A percentile compares a stretch with the other conserved stretches of the same genome.
Evolutionary conservation across 2,888 invertebrate genomes (phyloP).

Genomic region (Agriopis aurantiaria): DNA sequence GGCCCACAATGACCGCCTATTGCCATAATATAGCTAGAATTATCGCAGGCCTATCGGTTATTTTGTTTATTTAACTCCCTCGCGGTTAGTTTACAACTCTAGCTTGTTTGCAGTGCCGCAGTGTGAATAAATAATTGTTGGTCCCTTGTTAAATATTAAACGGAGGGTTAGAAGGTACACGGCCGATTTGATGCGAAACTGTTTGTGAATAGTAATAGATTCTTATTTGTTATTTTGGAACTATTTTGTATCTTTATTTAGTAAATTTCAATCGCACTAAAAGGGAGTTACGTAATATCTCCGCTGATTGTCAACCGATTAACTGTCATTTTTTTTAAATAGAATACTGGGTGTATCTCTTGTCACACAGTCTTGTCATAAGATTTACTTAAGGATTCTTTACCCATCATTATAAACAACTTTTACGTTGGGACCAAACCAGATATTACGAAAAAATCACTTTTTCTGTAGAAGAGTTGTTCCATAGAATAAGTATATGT

Average conservation of each 20-base stretch:
- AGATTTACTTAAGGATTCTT: too few species aligned
- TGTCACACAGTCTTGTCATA: too few species aligned
- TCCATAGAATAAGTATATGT: too few species aligned
- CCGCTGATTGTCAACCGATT: too few species aligned
- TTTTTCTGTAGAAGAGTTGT: too few species aligned
- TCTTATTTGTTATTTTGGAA: conserved; percentile 36
- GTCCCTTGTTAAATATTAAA: conserved; percentile 77
- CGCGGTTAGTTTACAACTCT: conserved; percentile 70
- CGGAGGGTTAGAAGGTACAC: conserved; percentile 53
- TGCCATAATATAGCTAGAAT: conserved; percentile 62
- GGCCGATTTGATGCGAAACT: conserved; percentile 55
- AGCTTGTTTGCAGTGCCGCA: conserved; percentile 65
- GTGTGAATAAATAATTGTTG: conserved; percentile 79
- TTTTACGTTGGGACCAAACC: too few species aligned
- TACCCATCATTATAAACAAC: too few species aligned
- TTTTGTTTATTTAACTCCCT: conserved; percentile 75
- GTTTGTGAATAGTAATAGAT: conserved; percentile 43
- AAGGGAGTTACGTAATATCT: too few species aligned
- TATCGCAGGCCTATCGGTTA: conserved; percentile 69
- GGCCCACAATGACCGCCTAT: conserved; percentile 45
- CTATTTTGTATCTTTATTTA: conserved; percentile 14
- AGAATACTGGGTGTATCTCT: too few species aligned
- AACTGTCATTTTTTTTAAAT: too few species aligned
- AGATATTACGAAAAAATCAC: too few species aligned
- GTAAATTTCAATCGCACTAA: not conserved